Evolutionary conservation across 2,888 invertebrate species (phyloP).

Genomic region (Platycheirus albimanus): DNA sequence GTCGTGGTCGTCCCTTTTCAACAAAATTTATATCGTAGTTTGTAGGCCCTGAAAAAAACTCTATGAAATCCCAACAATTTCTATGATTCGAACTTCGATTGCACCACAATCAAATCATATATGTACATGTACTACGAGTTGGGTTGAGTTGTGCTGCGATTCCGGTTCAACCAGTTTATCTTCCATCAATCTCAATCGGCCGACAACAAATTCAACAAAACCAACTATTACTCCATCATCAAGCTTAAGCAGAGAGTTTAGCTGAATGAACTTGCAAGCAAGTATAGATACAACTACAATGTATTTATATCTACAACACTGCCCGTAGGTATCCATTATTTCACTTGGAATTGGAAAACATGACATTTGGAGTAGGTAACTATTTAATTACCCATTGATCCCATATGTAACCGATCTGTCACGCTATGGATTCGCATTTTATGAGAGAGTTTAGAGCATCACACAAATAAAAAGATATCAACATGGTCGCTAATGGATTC

Average conservation of each 20-base stretch:
- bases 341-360: constrained; percentile 46
- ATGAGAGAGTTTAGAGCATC: neutral
- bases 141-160: constrained; percentile 26
- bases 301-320: neutral
- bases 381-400: constrained; percentile 65
- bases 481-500: constrained; percentile 18
- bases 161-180: constrained; percentile 65
- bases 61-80: constrained; percentile 25
- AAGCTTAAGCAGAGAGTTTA: constrained; percentile 37
- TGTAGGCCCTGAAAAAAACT: constrained; percentile 9
- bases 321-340: constrained; percentile 42
- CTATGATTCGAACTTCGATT: constrained; percentile 27
- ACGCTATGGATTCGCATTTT: constrained; percentile 58
- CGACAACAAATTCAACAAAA: constrained; percentile 15
- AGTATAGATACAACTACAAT: neutral
- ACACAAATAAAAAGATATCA: no score
- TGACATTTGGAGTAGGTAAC: constrained; percentile 61
- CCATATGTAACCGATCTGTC: constrained; percentile 63
- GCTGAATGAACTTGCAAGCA: constrained; percentile 21
- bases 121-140: constrained; percentile 5
- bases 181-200: constrained; percentile 28
- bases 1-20: constrained; percentile 21
- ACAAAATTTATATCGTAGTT: neutral
- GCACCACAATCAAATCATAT: neutral
- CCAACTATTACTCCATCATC: constrained; percentile 3